These are phyloP conservation scores for Tricholaema leucomelas DNA, from an alignment of 2,113 vertebrate species.

Conservation along the genomic window DNA sequence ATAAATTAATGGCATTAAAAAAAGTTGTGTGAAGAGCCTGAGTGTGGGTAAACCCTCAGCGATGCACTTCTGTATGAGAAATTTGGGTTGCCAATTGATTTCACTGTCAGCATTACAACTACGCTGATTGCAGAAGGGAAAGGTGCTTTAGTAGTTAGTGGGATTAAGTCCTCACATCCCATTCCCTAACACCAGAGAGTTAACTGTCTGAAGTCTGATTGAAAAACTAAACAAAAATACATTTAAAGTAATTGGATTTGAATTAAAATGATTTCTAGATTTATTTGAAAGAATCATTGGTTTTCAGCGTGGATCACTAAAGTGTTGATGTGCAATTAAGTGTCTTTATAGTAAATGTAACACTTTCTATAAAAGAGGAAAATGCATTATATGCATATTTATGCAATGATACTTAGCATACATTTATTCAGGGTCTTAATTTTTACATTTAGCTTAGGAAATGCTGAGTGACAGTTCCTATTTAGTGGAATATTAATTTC, in stretches of 20 bases:
- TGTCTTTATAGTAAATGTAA: conserved; percentile 37
- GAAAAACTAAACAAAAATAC: conserved; percentile 28
- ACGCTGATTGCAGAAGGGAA: background rate
- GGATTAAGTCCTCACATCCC: background rate
- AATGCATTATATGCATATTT: conserved; percentile 63
- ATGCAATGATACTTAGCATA: conserved; percentile 53
- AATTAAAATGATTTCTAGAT: background rate
- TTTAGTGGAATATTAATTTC: conserved; percentile 62
- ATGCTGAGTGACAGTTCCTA: conserved; percentile 65
- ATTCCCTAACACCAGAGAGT: background rate
- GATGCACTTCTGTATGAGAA: conserved; percentile 8
- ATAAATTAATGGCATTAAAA: conserved; percentile 30
- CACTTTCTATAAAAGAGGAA: background rate
- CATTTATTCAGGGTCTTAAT: conserved; percentile 66
- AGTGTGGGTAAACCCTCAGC: background rate
- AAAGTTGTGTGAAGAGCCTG: background rate
- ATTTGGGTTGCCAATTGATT: background rate
- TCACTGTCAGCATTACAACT: background rate
- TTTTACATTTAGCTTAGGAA: conserved; percentile 62
- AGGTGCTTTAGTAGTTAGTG: background rate
- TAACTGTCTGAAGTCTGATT: background rate
- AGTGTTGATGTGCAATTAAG: conserved; percentile 37
- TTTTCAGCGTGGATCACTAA: background rate
- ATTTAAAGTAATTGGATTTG: conserved; percentile 24
- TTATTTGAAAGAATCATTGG: conserved; percentile 11